Conservation (phyloP, 2,888 invertebrate genomes). For the Dryadula phaetusa region DNA sequence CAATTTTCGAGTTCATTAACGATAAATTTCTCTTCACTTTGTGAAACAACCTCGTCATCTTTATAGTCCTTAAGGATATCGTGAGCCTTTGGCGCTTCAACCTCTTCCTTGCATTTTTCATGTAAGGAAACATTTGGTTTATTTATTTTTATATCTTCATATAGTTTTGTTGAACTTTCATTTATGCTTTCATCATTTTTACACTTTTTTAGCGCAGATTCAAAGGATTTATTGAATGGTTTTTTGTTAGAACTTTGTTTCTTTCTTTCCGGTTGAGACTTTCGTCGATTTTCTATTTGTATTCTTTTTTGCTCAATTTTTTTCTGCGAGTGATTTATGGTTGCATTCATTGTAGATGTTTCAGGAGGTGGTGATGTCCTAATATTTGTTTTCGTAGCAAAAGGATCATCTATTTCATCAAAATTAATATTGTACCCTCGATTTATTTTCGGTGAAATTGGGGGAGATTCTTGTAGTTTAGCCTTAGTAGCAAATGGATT, state of each 20-base stretch:
- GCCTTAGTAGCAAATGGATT: conserved; percentile 47
- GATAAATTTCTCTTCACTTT: background rate
- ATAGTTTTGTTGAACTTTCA: background rate
- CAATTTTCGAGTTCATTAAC: background rate
- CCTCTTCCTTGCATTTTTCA: background rate
- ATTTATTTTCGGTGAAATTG: conserved; percentile 63
- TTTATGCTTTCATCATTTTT: background rate
- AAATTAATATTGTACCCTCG: conserved; percentile 75
- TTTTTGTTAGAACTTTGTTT: conserved; percentile 43
- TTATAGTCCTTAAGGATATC: background rate
- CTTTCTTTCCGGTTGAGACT: conserved; percentile 59
- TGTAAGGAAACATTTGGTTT: background rate
- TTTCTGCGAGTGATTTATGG: background rate
- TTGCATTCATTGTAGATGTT: conserved; percentile 8
- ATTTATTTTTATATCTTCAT: background rate
- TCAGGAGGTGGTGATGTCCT: conserved; percentile 61
- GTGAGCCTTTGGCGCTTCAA: background rate
- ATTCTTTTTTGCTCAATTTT: conserved; percentile 26
- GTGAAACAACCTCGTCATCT: background rate
- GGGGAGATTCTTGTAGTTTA: conserved; percentile 52
- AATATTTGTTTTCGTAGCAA: conserved; percentile 70
- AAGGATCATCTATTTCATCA: conserved; percentile 73
- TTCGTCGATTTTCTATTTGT: conserved; percentile 55
- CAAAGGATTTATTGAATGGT: conserved; percentile 47
- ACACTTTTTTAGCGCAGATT: conserved; percentile 9